phyloP scores from a whole-genome alignment of 2,113 vertebrate genomes.

The Symphodus melops region DNA sequence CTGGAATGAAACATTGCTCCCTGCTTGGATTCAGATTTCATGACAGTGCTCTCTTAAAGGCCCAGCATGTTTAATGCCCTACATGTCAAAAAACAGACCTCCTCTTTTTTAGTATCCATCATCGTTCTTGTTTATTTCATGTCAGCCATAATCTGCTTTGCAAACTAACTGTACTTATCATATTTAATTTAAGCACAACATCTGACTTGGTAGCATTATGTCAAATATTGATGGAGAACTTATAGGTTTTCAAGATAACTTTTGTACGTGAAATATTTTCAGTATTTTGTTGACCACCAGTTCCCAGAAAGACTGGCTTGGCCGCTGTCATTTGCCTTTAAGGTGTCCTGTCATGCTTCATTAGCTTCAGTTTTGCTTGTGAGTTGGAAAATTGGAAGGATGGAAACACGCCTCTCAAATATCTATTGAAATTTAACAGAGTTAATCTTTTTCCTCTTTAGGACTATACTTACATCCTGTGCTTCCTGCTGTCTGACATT shows the following conservation, averaged over 20 bases:
- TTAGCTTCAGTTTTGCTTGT: conserved; percentile 56
- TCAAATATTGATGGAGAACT: neutral
- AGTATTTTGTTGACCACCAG: neutral
- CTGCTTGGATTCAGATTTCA: conserved; percentile 77
- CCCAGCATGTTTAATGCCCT: conserved; percentile 27
- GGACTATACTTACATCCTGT: conserved; percentile 22
- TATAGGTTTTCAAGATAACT: neutral
- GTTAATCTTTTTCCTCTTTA: conserved; percentile 48
- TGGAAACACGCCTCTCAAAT: conserved; percentile 38
- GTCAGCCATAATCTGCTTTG: neutral
- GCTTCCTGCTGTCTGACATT: neutral
- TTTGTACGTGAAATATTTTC: neutral
- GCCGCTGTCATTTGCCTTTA: neutral
- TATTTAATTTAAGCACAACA: neutral
- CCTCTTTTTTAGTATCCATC: neutral
- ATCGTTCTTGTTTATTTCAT: neutral
- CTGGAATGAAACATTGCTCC: conserved; percentile 53
- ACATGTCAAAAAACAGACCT: neutral
- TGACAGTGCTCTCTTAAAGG: conserved; percentile 70
- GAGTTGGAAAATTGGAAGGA: conserved; percentile 49
- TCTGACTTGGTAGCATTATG: neutral
- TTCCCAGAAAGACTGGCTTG: neutral
- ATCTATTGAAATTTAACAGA: conserved; percentile 15
- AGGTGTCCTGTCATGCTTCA: conserved; percentile 50
- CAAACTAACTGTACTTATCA: neutral